Evolutionary conservation across 2,113 vertebrate genomes (phyloP), one percentile per base, ranked within the genome.

Genomic region (Mola mola): DNA sequence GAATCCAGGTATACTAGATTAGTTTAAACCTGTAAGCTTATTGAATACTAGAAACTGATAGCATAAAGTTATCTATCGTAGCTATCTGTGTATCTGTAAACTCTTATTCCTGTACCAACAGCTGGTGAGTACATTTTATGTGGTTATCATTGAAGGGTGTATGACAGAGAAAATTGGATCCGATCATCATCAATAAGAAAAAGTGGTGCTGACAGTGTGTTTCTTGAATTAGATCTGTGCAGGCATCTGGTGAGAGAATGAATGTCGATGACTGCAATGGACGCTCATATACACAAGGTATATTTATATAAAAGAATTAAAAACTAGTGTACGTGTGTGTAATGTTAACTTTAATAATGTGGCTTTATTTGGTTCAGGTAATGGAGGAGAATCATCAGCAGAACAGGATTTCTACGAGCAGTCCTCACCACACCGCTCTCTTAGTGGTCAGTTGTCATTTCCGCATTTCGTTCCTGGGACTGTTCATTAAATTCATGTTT

Each of bases 181-280:
- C 7, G 20, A 22, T 25, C 28, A 19, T 41, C 9, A 19, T 34
- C 2, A 49, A 49, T 22, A 1, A 0, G 25, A 19, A 22, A 22
- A 1, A 29, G 3, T 41, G 9, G 66, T 37, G 24, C 51, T 55
- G 8, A 41, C 1, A 15, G 5, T 59, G 1, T 41, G 5, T 26
- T 9, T 41, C 58, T 19, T 43, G 48, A 43, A 16, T 73, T 5
- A 8, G 33, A 19, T 63, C 43, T 69, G 85, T 91, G 17, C 76
- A 94, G 92, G 92, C 78, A 84, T 88, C 83, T 84, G 83, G 91
- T 90, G 90, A 89, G 85, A 96, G 84, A 90, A 98, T 98, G 96
- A 96, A 96, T 87, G 90, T 93, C 91, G 95, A 96, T 79, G 94
- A 97, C 91, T 95, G 93, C 90, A 96, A 96, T 91, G 96, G 94